phyloP scores from a whole-genome alignment of 2,888 invertebrate species.

The Gnatocerus cornutus region DNA sequence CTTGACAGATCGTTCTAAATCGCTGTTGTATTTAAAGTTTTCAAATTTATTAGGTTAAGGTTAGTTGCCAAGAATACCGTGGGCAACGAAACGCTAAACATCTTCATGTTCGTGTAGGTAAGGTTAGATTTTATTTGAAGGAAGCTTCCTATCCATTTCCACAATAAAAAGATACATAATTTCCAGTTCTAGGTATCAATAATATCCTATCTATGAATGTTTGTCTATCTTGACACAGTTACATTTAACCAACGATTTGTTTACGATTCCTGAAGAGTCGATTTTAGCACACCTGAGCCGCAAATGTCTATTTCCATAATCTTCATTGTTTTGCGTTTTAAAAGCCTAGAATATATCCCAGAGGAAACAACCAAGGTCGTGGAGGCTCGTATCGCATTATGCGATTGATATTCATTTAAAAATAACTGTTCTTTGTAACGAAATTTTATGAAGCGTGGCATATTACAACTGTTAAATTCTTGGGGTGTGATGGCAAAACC shows the following conservation, averaged over 20 bases:
- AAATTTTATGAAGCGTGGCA: conserved; percentile 4
- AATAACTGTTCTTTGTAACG: conserved; percentile 13
- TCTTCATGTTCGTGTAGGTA: conserved; percentile 4
- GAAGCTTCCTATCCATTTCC: too few species aligned
- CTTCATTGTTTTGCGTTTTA: conserved; percentile 7
- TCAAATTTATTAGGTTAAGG: conserved; percentile 10
- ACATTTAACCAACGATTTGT: too few species aligned
- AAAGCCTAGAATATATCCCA: conserved; percentile 6
- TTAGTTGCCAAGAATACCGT: conserved; percentile 15
- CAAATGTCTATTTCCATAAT: not conserved
- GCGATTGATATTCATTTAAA: conserved; percentile 26
- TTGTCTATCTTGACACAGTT: not conserved
- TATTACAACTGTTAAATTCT: too few species aligned
- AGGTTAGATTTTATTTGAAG: not conserved
- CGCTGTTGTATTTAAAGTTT: conserved; percentile 6
- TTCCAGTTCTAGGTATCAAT: too few species aligned
- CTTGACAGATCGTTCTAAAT: conserved; percentile 8
- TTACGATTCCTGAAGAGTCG: too few species aligned
- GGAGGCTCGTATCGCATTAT: conserved; percentile 18
- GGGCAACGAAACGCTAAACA: conserved; percentile 4
- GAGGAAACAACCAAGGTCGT: conserved; percentile 30
- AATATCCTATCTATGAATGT: too few species aligned
- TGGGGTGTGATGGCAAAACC: too few species aligned
- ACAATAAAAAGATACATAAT: too few species aligned
- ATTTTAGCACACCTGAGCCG: too few species aligned